A percentile compares a stretch with the other conserved stretches of the same genome.
Evolutionary conservation across 2,113 vertebrate species (phyloP).

Genomic region (Manacus vitellinus): DNA sequence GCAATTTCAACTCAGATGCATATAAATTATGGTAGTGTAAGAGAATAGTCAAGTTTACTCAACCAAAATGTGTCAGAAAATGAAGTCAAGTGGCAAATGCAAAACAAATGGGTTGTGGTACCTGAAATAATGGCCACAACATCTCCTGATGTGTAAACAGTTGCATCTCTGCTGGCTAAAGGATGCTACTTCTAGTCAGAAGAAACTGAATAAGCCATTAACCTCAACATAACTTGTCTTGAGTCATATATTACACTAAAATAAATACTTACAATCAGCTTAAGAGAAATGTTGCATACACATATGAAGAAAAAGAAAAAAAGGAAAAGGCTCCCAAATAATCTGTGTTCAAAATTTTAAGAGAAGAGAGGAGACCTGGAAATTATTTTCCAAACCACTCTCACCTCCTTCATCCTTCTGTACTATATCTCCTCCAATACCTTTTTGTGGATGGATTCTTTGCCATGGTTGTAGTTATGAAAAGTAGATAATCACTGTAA

Average conservation of each 20-base stretch:
- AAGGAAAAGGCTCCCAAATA: not conserved
- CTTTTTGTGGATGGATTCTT: not conserved
- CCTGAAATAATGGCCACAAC: not conserved
- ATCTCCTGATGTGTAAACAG: not conserved
- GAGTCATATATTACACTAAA: not conserved
- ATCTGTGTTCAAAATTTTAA: not conserved
- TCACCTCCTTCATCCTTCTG: not conserved
- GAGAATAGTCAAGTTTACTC: not conserved
- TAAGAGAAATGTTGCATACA: not conserved
- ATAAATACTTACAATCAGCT: not conserved
- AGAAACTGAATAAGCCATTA: not conserved
- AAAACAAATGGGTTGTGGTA: not conserved
- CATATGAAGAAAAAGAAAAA: not conserved
- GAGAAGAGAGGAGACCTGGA: not conserved
- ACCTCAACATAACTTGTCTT: not conserved
- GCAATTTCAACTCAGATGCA: not conserved
- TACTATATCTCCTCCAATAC: not conserved
- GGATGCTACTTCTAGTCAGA: not conserved
- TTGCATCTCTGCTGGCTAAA: not conserved
- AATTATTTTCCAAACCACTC: not conserved
- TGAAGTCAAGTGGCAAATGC: not conserved
- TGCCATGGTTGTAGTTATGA: not conserved
- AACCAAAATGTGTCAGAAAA: not conserved
- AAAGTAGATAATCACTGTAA: not conserved
- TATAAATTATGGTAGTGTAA: not conserved